Base-by-base conservation (phyloP, 2,888 invertebrate species). In the Xestia sexstrigata region DNA sequence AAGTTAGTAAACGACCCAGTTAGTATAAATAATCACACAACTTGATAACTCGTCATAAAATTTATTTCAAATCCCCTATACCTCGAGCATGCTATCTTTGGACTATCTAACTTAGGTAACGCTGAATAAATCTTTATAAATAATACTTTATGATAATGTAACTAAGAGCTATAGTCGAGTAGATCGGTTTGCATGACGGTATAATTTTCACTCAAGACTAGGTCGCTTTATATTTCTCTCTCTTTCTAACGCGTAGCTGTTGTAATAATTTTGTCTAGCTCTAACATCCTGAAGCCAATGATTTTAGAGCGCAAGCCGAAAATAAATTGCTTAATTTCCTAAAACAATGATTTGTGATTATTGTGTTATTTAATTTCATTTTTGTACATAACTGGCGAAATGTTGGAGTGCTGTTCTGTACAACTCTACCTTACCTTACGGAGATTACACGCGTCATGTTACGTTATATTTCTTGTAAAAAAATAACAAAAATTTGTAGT, bases 61-160 rank as follows among this genome's bases (percentile, higher is more conserved):
- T 91, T 87, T 91, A 92, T 92, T 91, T 87, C 79, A 89, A 88
- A 84, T 86, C 83, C 85, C 81, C 87, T 86, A 84, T 87, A 85
- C 80, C 86, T 76, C 78, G 79, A 74, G 76, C 80, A 30, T 84
- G 68, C 68, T 79, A 71, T 35, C 66, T 67, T 74, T 76, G 47
- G 62, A 75, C 83, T 86, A 77, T 74, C 87, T 81, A 85, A 78
- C 82, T 79, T 79, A 87, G 77, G 52, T 55, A 84, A 87, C 79
- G 69, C 79, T 81, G 68, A 82, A 76, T 87, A 85, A 87, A 72
- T 80, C 79, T 85, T 82, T 81, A 82, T 73, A 83, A 78, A 80
- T 76, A 75, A 74, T 79, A 71, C 63, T 84, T 84, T 80, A 71
- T 55, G 49, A 76, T 70, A 71, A 62, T 81, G n/a, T 52, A 15